phyloP scores from a whole-genome alignment of 2,888 invertebrate genomes.

The Trichopoda pennipes region DNA sequence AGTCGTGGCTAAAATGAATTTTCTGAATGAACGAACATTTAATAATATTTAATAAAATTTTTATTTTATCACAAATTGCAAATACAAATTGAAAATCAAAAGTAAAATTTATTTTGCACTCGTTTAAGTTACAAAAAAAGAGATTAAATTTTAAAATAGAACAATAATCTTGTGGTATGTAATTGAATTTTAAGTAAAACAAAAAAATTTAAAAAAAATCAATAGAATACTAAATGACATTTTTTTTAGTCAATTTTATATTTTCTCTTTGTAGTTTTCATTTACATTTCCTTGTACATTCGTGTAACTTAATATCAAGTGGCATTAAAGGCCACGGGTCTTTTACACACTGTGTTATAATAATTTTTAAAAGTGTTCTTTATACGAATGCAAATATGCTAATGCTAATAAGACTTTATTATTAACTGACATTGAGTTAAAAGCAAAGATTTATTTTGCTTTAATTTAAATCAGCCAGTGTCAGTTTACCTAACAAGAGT shows the following conservation, averaged over 20 bases:
- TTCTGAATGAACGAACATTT: not conserved
- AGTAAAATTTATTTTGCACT: conserved; percentile 16
- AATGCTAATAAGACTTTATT: too few relatives aligned
- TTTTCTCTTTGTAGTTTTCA: conserved; percentile 24
- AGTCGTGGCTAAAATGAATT: too few relatives aligned
- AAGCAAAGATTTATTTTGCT: too few relatives aligned
- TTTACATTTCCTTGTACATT: conserved; percentile 6
- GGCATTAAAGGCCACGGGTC: not conserved
- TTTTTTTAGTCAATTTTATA: conserved; percentile 9
- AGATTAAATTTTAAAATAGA: conserved; percentile 30
- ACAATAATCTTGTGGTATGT: conserved; percentile 18
- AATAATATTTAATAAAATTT: not conserved
- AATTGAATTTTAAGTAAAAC: conserved; percentile 6
- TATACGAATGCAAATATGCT: not conserved
- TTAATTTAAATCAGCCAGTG: too few relatives aligned
- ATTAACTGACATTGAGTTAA: too few relatives aligned
- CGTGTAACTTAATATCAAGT: not conserved
- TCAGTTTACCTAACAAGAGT: too few relatives aligned
- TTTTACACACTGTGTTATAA: not conserved
- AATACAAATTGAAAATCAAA: conserved; percentile 25
- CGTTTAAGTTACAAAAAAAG: conserved; percentile 31
- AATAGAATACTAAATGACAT: conserved; percentile 30
- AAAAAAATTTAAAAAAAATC: conserved; percentile 34
- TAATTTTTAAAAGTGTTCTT: not conserved
- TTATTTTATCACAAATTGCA: not conserved